Base-by-base conservation (phyloP, 2,888 invertebrate species). In the Ophion ventricosus region DNA sequence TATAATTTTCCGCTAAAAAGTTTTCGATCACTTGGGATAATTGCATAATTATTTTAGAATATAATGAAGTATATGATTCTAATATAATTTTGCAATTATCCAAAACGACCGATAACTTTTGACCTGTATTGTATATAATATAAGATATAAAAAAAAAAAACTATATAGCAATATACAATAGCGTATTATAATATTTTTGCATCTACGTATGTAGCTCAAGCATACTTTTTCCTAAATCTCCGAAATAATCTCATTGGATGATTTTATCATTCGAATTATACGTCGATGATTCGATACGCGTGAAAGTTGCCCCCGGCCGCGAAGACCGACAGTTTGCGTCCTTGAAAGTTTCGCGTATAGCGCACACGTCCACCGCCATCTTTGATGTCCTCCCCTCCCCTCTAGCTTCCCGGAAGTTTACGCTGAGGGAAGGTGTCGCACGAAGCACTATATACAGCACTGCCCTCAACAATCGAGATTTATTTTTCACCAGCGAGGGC, bases 331-430 rank as follows among this genome's bases (percentile, higher is more conserved):
- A 49, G 54, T 63, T 63, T 63, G 64, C 64, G 75, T 75, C 75
- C 75, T 75, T 75, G 64, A 75, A 64, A 75, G 75, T 75, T 75
- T 75, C 54, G 75, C 74, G 64, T 43, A 29, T 26, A 26, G n/a
- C 35, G 14, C 4, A 35, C 20, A 20, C 64, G 17, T 64, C 1
- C 63, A n/a, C 8, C 49, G 25, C 64, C 11, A 25, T 3, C 69
- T n/a, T 26, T 20, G 8, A 5, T 49, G 17, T 40, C 40, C 17
- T 35, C 26, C 73, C 35, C 54, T 25, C 54, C 8, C 64, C 73
- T 23, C 43, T 35, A 7, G 11, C 63, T n/a, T n/a, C 26, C 75
- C 75, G 75, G 75, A 75, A 75, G 75, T 75, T 75, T 23, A n/a
- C 63, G 64, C 26, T 20, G 63, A 54, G 74, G 35, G 43, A 74